A percentile compares a stretch with the other conserved stretches of the same genome.
Evolutionary conservation across 2,888 invertebrate species (phyloP).

Genomic region (Argyresthia albistria): DNA sequence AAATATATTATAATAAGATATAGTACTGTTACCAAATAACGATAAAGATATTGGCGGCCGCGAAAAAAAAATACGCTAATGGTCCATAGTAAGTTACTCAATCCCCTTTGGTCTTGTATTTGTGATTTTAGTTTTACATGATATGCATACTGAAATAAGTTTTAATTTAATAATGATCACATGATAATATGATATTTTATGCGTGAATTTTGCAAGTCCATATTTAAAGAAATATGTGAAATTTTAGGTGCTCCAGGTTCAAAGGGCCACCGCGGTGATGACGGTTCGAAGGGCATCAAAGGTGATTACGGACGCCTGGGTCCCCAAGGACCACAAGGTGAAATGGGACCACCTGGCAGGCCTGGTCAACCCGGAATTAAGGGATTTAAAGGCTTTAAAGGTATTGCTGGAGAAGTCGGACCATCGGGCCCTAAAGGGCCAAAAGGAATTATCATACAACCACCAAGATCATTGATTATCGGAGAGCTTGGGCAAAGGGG

Average conservation of each 20-base stretch:
- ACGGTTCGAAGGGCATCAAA: conserved; percentile 36
- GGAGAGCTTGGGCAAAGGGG: conserved; percentile 76
- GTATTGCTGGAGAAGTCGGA: conserved; percentile 53
- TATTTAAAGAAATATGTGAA: no score
- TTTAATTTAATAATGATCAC: no score
- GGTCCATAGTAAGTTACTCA: no score
- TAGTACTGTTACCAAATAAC: no score
- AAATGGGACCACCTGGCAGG: conserved; percentile 28
- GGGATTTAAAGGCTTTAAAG: conserved; percentile 56
- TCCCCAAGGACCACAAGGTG: conserved; percentile 34
- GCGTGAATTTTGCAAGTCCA: no score
- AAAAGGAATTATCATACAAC: conserved; percentile 46
- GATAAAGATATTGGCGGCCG: no score
- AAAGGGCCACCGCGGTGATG: conserved; percentile 43
- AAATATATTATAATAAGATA: no score
- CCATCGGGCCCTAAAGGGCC: conserved; percentile 63
- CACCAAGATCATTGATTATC: conserved; percentile 33
- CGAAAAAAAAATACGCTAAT: no score
- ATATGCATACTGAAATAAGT: no score
- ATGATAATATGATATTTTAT: no score
- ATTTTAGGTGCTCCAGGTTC: conserved; percentile 24
- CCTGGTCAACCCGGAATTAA: conserved; percentile 48
- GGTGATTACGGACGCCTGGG: conserved; percentile 43
- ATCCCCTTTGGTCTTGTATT: no score
- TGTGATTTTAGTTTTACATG: no score